Evolutionary conservation across 2,113 vertebrate species (phyloP).

Genomic region (Petrocephalus zakoni): DNA sequence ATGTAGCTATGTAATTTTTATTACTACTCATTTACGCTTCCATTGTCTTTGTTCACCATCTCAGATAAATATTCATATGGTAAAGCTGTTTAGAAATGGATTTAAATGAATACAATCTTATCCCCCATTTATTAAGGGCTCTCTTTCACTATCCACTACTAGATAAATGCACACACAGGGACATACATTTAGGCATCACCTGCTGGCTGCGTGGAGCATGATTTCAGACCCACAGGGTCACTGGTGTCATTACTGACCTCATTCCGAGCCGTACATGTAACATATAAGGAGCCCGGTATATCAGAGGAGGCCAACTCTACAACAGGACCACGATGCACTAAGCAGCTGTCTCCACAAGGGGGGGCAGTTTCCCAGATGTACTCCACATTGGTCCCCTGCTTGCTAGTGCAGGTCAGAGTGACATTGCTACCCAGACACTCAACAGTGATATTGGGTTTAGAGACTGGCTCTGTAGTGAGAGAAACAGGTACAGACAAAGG

Average conservation of each 20-base stretch:
- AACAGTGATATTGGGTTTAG: background rate
- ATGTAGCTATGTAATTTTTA: no score
- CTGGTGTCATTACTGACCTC: no score
- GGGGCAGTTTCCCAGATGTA: no score
- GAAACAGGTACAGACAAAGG: background rate
- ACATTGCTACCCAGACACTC: background rate
- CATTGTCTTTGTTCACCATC: background rate
- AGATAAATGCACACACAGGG: background rate
- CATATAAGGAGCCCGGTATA: no score
- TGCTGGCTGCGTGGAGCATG: no score
- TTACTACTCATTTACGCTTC: no score
- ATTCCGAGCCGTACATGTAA: no score
- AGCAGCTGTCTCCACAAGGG: no score
- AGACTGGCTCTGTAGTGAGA: background rate
- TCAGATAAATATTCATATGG: background rate
- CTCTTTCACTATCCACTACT: background rate
- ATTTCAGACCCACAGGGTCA: no score
- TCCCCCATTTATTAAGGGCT: background rate
- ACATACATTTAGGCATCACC: background rate
- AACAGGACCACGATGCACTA: no score
- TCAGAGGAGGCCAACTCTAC: no score
- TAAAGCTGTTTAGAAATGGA: background rate
- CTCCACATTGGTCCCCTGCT: no score
- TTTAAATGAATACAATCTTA: background rate
- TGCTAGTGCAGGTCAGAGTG: background rate